A percentile compares a stretch with the other conserved stretches of the same genome.
These are phyloP conservation scores for Erpornis zantholeuca DNA, from an alignment of 2,113 vertebrate species.

Conservation along the genomic window DNA sequence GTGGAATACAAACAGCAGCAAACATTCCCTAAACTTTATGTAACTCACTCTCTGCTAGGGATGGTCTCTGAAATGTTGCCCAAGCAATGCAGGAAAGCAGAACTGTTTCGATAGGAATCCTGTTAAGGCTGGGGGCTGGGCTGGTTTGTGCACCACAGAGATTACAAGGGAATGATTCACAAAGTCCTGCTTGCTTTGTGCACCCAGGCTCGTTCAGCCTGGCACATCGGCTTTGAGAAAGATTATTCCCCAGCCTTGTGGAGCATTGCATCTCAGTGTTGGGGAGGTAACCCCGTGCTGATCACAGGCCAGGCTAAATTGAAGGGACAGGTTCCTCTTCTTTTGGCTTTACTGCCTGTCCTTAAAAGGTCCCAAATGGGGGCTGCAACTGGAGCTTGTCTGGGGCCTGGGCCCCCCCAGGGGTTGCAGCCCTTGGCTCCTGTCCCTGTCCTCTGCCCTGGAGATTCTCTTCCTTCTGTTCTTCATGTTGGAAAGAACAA, in stretches of 20 bases:
- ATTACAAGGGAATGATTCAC: not conserved
- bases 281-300: rapidly evolving
- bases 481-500: no score
- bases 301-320: not conserved
- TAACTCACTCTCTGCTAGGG: not conserved
- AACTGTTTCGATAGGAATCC: not conserved
- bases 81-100: not conserved
- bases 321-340: not conserved
- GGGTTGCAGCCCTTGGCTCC: no score
- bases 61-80: not conserved
- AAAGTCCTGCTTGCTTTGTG: not conserved
- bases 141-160: not conserved
- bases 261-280: not conserved
- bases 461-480: no score
- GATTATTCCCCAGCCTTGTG: not conserved
- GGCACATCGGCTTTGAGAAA: not conserved
- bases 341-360: not conserved
- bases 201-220: not conserved
- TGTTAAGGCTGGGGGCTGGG: not conserved
- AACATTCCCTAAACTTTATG: not conserved
- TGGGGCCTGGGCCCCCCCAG: no score
- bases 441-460: no score
- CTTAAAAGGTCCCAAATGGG: not conserved
- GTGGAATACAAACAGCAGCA: not conserved
- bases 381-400: rapidly evolving